A percentile compares a stretch with the other conserved stretches of the same genome.
Evolutionary conservation across 2,113 vertebrate species (phyloP).

Genomic region (Dicaeum eximium): DNA sequence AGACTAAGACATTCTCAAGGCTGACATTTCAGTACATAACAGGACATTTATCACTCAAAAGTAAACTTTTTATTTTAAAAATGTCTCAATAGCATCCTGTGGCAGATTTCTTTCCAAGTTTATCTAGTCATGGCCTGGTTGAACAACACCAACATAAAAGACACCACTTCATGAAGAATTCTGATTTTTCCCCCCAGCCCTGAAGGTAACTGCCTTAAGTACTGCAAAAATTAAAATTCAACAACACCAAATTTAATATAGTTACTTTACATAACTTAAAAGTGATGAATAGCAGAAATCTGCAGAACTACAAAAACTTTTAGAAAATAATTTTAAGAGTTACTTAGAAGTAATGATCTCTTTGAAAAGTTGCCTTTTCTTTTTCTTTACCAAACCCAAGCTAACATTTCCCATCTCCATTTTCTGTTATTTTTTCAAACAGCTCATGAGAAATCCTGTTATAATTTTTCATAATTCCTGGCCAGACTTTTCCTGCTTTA

Average conservation of each 20-base stretch:
- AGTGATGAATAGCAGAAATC: neutral
- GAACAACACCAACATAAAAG: neutral
- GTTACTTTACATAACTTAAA: neutral
- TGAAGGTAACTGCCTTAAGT: conserved; percentile 2
- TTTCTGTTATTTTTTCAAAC: neutral
- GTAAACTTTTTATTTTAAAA: neutral
- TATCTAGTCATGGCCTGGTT: neutral
- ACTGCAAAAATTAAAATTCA: neutral
- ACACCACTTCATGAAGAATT: neutral
- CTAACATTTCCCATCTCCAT: neutral
- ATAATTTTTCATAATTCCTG: neutral
- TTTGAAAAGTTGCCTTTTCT: neutral
- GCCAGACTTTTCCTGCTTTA: neutral
- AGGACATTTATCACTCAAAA: neutral
- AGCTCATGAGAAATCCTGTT: neutral
- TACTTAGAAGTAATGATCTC: neutral
- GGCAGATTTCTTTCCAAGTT: neutral
- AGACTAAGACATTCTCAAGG: neutral
- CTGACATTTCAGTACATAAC: neutral
- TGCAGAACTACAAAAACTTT: neutral
- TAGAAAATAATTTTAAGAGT: neutral
- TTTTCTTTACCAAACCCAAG: neutral
- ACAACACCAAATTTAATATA: neutral
- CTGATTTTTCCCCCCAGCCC: neutral
- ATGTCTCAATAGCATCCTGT: neutral